Percentiles rank a stretch among this genome's conserved stretches.
These are phyloP conservation scores for Eupithecia inturbata DNA, from an alignment of 2,888 invertebrate genomes.

Conservation along the genomic window DNA sequence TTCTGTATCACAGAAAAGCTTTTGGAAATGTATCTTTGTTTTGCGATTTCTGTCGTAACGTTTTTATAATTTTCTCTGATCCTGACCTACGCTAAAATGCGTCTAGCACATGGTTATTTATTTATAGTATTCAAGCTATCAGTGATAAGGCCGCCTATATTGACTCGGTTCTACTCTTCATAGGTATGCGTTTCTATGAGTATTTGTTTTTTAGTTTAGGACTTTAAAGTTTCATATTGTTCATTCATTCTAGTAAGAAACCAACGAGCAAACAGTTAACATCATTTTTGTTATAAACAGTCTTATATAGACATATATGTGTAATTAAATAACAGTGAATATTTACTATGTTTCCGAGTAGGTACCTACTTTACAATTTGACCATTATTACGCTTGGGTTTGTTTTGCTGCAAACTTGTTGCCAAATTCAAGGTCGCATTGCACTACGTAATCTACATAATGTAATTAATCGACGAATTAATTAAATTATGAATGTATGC, in stretches of 20 bases:
- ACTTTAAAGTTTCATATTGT: no score
- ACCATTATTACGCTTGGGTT: background rate
- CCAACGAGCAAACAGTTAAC: background rate
- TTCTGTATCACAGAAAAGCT: no score
- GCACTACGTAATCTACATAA: background rate
- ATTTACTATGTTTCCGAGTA: background rate
- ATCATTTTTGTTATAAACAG: background rate
- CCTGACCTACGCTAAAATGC: background rate
- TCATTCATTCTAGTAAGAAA: background rate
- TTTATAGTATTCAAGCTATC: background rate
- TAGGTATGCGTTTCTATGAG: no score
- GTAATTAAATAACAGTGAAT: background rate
- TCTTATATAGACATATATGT: background rate
- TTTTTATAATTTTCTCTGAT: background rate
- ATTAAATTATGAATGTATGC: background rate
- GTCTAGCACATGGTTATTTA: no score
- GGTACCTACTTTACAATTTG: background rate
- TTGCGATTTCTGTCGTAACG: background rate
- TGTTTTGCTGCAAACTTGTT: slow-evolving; percentile 16
- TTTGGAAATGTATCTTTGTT: background rate
- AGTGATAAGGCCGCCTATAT: background rate
- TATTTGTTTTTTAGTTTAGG: no score
- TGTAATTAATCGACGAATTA: background rate
- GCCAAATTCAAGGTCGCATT: slow-evolving; percentile 5
- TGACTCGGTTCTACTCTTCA: no score